Conservation (phyloP, 1,140 invertebrate genomes). For the Branchinecta lynchi region DNA sequence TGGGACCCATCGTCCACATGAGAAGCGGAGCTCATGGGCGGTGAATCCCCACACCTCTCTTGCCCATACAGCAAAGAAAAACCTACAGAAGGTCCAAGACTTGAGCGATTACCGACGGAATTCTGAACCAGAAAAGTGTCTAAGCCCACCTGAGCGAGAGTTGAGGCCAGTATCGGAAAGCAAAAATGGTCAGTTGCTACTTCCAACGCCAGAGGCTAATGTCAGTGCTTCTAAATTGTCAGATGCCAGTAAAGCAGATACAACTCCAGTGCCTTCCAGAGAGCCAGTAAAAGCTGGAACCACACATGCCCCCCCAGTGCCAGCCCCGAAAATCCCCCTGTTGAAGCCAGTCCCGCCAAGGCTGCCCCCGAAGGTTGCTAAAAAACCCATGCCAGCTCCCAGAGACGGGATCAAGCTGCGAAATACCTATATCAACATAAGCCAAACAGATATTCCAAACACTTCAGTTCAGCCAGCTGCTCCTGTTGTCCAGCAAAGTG, state of each 20-base stretch:
- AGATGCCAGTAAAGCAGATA: too few species aligned
- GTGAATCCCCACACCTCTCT: neutral
- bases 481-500: neutral
- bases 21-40: neutral
- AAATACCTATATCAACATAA: neutral
- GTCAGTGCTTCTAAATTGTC: too few species aligned
- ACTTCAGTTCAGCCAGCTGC: neutral
- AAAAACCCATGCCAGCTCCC: neutral
- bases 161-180: too few species aligned
- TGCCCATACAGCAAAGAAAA: neutral
- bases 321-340: neutral
- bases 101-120: neutral
- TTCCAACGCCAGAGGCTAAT: too few species aligned
- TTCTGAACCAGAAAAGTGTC: neutral
- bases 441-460: neutral
- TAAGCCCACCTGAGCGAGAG: too few species aligned
- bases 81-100: neutral
- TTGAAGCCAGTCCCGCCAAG: neutral
- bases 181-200: too few species aligned
- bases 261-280: too few species aligned
- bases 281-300: too few species aligned
- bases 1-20: neutral
- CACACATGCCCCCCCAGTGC: neutral
- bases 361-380: neutral
- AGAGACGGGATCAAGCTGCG: neutral